Evolutionary conservation across 2,888 invertebrate genomes (phyloP), one percentile per base, ranked within the genome.

Genomic region (Drosophila fungiperda): DNA sequence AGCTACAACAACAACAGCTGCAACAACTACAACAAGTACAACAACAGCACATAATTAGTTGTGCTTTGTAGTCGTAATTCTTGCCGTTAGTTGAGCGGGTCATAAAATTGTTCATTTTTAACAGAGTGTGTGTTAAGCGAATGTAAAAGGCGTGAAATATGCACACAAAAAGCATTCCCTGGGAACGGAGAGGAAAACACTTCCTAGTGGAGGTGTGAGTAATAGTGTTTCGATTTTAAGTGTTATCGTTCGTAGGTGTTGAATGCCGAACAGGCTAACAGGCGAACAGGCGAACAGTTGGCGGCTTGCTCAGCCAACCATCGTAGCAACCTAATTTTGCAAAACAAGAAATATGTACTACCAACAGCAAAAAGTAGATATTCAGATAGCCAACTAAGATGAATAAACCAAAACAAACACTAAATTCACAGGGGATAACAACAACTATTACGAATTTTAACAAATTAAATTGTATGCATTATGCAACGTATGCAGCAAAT

Each of bases 11-110:
- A 50, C 55, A 60, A 55, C 55, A 85, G 72, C 26, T 26, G 26
- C 74, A 57, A 23, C 42, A 58, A 38, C 60, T 32, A 52, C 67
- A 68, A 62, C 58, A 50, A 29, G 48, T 48, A 48, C 54, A 68
- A 61, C 55, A 85, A 73, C 74, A 67, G 60, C 80, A 82, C 82
- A 89, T 89, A 85, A 89, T 89, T 89, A 87, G 90, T 87, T 79
- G 82, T 61, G 82, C 79, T 65, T 66, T 69, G 62, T 67, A 77
- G 81, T 63, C 76, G 62, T 83, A 68, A 62, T 71, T 71, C 64
- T 69, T 79, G 66, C 36, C 52, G 67, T 75, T 89, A 80, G 87
- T 83, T 83, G 73, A 67, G 66, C 69, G 68, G 80, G 77, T 68
- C 86, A 88, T 88, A 88, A 84, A 84, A 68, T 64, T 82, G 59